These are phyloP conservation scores for Caenorhabditis briggsae DNA, from an alignment of 1,140 invertebrate genomes.

Conservation along the genomic window DNA sequence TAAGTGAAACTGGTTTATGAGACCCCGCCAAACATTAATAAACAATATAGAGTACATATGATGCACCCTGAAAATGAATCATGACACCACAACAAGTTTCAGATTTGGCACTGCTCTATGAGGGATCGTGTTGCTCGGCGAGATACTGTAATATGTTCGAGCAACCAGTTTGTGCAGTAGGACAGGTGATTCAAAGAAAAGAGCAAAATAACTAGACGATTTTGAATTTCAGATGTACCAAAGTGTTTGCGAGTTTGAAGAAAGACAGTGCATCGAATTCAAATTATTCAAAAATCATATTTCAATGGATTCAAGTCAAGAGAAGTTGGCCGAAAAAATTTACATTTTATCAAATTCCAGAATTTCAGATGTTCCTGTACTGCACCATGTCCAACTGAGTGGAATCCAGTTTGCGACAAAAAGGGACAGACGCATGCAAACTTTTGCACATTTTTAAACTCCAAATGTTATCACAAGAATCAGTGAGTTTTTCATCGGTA, in stretches of 20 bases:
- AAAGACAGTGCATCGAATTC: conserved; percentile 33
- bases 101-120: conserved; percentile 31
- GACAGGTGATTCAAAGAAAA: neutral
- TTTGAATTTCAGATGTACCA: conserved; percentile 19
- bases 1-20: conserved; percentile 28
- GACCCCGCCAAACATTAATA: neutral
- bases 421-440: conserved; percentile 42
- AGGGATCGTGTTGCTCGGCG: conserved; percentile 40
- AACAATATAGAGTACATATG: neutral
- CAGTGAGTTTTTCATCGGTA: neutral
- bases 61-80: neutral
- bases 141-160: conserved; percentile 48
- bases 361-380: conserved; percentile 24
- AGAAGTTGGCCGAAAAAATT: neutral
- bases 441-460: conserved; percentile 47
- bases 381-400: conserved; percentile 20
- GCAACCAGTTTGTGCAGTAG: conserved; percentile 26
- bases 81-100: neutral
- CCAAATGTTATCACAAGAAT: conserved; percentile 45
- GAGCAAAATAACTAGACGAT: neutral
- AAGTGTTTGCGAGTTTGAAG: conserved; percentile 36
- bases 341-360: neutral
- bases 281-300: conserved; percentile 50
- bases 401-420: conserved; percentile 45
- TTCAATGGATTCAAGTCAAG: conserved; percentile 37